Evolutionary conservation across 2,113 vertebrate genomes (phyloP), one percentile per base, ranked within the genome.

Genomic region (Promerops cafer): DNA sequence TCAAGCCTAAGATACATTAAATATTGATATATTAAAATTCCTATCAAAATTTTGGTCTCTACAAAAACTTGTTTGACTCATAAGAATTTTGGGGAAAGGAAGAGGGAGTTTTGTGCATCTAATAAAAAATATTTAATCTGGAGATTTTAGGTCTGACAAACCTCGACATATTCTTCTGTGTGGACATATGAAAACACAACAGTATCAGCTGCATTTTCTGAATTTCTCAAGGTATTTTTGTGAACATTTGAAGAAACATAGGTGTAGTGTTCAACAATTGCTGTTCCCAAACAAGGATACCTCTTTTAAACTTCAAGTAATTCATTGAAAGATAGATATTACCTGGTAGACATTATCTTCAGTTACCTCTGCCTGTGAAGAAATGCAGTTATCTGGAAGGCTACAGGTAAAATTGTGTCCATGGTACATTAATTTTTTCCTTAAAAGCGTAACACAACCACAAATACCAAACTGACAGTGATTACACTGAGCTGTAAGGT

Each of bases 361-460:
- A 16, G 8, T 82, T 54, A 16, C 26, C 30, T 89, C 11, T 83
- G 42, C 19, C 11, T 60, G 40, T 69, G 54, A 74, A 81, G 47
- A 65, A 82, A 61, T 31, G 14, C 4, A 27, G 18, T 53, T 77
- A 37, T 21, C 13, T 90, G 78, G 40, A 79, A 72, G 10, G 23
- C 27, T 81, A 17, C 17, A 49, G 27, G 52, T 89, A 35, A 66
- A 84, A 44, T 18, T 56, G 11, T 42, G 9, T 56, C 35, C 40
- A 49, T 27, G 0, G 0, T 65, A 6, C 12, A 13, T 47, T 39
- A 8, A 8, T 5, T n/a, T 65, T 77, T 44, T n/a, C 35, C 24
- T 88, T 47, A 39, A 64, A 89, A 88, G 9, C 2, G 1, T 30
- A 27, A 63, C 57, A 40, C 2, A 40, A 17, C 12, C 15, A 9